Evolutionary conservation across 2,113 vertebrate genomes (phyloP), one percentile per base, ranked within the genome.

Genomic region (Archilochus colubris): DNA sequence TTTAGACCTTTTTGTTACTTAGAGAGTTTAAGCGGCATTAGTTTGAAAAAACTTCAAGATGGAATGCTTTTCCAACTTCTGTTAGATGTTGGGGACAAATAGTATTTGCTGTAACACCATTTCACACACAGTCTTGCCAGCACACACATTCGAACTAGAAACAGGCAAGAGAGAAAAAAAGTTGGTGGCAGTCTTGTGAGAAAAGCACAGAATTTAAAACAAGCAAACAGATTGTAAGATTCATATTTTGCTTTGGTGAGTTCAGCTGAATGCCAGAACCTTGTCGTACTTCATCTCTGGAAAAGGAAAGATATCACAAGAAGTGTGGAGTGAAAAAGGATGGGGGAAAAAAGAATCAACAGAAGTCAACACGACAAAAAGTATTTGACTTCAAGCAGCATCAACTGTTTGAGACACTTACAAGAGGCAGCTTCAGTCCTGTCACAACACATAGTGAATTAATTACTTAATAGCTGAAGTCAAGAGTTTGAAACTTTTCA

Each of bases 251-350:
- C 50, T 83, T 77, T n/a, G 38, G 36, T 57, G 10, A 89, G 67
- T 88, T 93, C 82, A 86, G 53, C 31, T 77, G 55, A 91, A 83
- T 76, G 55, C 46, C 75, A 91, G 68, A 90, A 80, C 25, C 61
- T 63, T 75, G 89, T 86, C 73, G 64, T 40, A 23, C 11, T 73
- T 70, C 5, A 5, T 70, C 31, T 83, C 57, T 30, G 21, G 44
- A 92, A 33, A 88, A 61, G 14, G 24, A 75, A 55, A 92, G 80
- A 78, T 55, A 84, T 88, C 22, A 86, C 46, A 50, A 6, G 18
- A 78, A 54, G 27, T 0, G 3, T 24, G 50, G 61, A 81, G 50
- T 30, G 36, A 86, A 57, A 91, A 55, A 59, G 43, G 53, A 68
- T 2, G 2, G 5, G 23, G 14, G 17, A 18, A 31, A 31, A 73